phyloP scores from a whole-genome alignment of 2,113 vertebrate genomes.

The Dinomys branickii region DNA sequence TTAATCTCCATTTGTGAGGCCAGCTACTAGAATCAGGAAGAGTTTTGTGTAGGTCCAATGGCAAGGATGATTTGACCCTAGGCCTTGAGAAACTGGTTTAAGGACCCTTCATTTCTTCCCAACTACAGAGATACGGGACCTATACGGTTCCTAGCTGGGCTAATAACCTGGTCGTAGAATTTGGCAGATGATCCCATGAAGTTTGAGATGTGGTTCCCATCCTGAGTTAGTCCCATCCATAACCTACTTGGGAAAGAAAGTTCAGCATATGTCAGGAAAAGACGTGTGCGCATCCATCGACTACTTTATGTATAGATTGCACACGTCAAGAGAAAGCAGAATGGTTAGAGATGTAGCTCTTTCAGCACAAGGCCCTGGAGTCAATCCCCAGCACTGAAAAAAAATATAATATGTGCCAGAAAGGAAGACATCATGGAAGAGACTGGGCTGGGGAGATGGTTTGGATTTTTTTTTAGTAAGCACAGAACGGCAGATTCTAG shows the following conservation, averaged over 20 bases:
- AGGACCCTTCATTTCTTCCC: constrained; percentile 17
- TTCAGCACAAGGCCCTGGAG: not conserved
- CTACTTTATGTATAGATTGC: not conserved
- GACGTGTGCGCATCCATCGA: not conserved
- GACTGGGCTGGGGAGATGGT: not conserved
- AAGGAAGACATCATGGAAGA: not conserved
- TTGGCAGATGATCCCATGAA: not conserved
- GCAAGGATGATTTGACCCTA: not conserved
- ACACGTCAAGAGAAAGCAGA: not conserved
- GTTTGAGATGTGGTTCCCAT: not conserved
- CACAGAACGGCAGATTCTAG: not conserved
- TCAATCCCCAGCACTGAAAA: not conserved
- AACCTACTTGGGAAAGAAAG: not conserved
- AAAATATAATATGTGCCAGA: not conserved
- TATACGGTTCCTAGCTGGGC: not conserved
- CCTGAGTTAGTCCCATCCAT: constrained; percentile 21
- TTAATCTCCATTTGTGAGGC: not conserved
- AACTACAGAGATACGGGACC: not conserved
- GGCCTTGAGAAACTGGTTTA: not conserved
- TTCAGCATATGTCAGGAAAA: not conserved
- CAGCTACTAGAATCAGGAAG: not conserved
- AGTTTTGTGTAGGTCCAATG: not conserved
- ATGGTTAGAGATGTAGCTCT: not conserved
- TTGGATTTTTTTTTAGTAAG: not conserved
- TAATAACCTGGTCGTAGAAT: not conserved